Evolutionary conservation across 2,888 invertebrate genomes (phyloP).

Genomic region (Scaptomyza polygonia): DNA sequence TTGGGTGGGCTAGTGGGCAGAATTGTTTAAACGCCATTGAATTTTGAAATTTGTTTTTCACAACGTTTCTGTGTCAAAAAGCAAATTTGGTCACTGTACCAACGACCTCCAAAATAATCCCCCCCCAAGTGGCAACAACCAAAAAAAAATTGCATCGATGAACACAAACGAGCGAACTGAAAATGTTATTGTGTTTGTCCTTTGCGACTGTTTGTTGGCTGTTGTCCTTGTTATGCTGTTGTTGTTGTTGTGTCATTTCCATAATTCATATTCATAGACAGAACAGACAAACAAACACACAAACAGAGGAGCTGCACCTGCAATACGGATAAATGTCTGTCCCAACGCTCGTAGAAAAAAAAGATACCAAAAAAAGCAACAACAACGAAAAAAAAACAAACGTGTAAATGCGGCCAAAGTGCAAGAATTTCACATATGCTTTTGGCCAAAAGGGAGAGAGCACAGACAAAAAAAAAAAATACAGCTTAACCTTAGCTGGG

Average conservation of each 20-base stretch:
- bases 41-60: neutral
- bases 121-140: constrained; percentile 5
- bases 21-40: constrained; percentile 4
- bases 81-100: constrained; percentile 68
- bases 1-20: constrained; percentile 7
- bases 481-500: constrained; percentile 3
- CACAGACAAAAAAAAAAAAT: constrained; percentile 5
- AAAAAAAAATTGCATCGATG: constrained; percentile 29
- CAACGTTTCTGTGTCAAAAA: constrained; percentile 6
- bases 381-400: constrained; percentile 43
- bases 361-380: constrained; percentile 5
- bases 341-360: constrained; percentile 44
- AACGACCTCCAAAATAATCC: constrained; percentile 51
- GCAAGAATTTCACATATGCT: constrained; percentile 73
- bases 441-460: constrained; percentile 17
- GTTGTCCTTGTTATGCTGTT: constrained; percentile 6
- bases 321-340: constrained; percentile 79
- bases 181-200: constrained; percentile 47
- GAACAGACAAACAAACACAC: constrained; percentile 52
- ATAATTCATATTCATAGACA: constrained; percentile 82
- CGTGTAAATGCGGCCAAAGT: constrained; percentile 65
- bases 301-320: constrained; percentile 65
- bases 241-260: constrained; percentile 73
- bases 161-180: constrained; percentile 18
- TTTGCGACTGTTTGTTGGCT: constrained; percentile 20